Conservation (phyloP, 2,113 vertebrate genomes). For the Agelaius tricolor region DNA sequence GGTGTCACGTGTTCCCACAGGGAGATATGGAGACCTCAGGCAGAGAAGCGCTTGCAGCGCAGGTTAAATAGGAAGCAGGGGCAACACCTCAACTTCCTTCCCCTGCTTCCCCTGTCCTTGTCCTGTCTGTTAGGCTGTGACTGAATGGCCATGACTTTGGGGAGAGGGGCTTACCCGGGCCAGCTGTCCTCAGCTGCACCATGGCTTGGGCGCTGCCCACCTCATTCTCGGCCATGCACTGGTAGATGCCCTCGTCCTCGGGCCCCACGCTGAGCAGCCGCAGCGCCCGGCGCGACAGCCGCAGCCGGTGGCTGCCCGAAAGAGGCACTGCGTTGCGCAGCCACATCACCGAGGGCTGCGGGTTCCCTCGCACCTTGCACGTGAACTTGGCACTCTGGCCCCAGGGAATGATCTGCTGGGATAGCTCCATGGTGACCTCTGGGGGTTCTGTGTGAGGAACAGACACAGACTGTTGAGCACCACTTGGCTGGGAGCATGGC, state of each 20-base stretch:
- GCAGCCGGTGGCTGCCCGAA: constrained; percentile 79
- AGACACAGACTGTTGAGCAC: background rate
- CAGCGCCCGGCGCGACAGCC: constrained; percentile 74
- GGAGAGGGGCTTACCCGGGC: constrained; percentile 72
- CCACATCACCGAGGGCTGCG: constrained; percentile 88
- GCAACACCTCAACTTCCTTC: background rate
- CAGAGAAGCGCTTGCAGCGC: rapidly evolving
- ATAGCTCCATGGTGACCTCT: constrained; percentile 89
- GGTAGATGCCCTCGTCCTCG: constrained; percentile 92
- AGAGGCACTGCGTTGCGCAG: constrained; percentile 88
- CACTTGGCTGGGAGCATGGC: rapidly evolving
- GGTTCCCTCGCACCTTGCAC: constrained; percentile 91
- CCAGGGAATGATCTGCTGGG: constrained; percentile 84
- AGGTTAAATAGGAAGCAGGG: background rate
- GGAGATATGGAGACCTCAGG: background rate
- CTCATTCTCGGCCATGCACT: constrained; percentile 95
- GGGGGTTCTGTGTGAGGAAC: constrained; percentile 83
- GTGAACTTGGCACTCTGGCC: constrained; percentile 89
- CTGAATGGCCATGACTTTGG: rapidly evolving
- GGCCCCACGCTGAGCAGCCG: constrained; percentile 84
- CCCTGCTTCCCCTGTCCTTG: background rate
- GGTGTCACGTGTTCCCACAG: background rate
- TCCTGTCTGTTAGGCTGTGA: too few species aligned
- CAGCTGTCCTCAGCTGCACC: constrained; percentile 82
- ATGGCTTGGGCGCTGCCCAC: constrained; percentile 93